Conservation (phyloP, 2,797 vertebrate genomes). For the Leucoraja ocellata region DNA sequence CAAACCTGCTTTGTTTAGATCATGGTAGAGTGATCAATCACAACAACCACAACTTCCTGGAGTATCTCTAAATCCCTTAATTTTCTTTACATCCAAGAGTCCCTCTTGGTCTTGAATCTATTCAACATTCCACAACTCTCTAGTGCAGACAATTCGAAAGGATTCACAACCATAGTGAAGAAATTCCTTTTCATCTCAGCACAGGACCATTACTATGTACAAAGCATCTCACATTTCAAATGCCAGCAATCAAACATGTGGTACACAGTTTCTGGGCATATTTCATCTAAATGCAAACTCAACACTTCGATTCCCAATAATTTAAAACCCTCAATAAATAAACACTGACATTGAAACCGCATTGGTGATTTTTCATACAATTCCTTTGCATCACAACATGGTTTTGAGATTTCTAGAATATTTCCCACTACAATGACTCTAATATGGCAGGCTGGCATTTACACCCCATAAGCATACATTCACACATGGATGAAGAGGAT, state of each 20-base stretch:
- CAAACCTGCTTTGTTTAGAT: not conserved
- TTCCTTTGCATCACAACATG: not conserved
- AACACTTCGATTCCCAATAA: not conserved
- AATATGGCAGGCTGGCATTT: not conserved
- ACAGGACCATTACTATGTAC: not conserved
- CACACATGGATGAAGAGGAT: not conserved
- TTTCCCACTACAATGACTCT: not conserved
- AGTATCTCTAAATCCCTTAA: too few species aligned
- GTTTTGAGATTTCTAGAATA: not conserved
- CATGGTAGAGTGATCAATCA: too few species aligned
- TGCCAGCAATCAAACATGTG: not conserved
- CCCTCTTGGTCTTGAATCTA: not conserved
- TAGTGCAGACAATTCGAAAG: not conserved
- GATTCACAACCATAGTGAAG: not conserved
- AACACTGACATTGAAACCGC: not conserved
- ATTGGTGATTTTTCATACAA: too few species aligned
- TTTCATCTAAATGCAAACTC: not conserved
- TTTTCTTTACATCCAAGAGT: not conserved
- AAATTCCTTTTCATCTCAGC: not conserved
- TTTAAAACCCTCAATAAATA: not conserved
- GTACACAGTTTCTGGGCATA: not conserved
- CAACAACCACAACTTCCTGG: too few species aligned
- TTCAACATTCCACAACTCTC: not conserved
- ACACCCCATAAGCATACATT: not conserved
- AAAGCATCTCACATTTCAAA: not conserved